These are phyloP conservation scores for Drosophila borborema DNA, from an alignment of 2,888 invertebrate species.

Conservation along the genomic window DNA sequence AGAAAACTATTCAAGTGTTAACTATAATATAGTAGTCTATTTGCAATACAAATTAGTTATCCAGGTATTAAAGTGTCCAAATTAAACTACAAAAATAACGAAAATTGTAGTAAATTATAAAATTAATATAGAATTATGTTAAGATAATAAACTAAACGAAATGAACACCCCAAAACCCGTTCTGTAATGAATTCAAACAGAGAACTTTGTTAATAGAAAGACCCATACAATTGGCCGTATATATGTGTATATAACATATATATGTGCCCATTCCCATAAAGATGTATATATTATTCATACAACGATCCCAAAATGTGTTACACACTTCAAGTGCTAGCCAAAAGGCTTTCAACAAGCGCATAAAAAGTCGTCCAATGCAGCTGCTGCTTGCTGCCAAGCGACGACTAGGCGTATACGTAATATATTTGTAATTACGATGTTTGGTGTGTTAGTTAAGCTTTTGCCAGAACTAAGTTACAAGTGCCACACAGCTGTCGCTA, in stretches of 20 bases:
- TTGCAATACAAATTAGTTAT: too few species aligned
- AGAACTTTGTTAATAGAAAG: background rate
- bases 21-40: too few species aligned
- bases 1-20: too few species aligned
- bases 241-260: background rate
- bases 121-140: too few species aligned
- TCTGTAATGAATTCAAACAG: background rate
- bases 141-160: too few species aligned
- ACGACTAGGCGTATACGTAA: slow-evolving; percentile 61
- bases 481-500: slow-evolving; percentile 49
- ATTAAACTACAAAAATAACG: too few species aligned
- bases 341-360: background rate
- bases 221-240: background rate
- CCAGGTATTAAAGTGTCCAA: too few species aligned
- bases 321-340: background rate
- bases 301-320: slow-evolving; percentile 1
- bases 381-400: slow-evolving; percentile 17
- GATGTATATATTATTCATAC: slow-evolving; percentile 1
- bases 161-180: too few species aligned
- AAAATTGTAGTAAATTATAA: too few species aligned
- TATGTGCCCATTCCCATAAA: background rate
- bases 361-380: slow-evolving; percentile 15
- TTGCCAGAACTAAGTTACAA: slow-evolving; percentile 7
- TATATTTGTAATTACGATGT: slow-evolving; percentile 28
- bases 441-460: slow-evolving; percentile 1